Conservation (phyloP, 2,888 invertebrate species). For the Callimorpha dominula region DNA sequence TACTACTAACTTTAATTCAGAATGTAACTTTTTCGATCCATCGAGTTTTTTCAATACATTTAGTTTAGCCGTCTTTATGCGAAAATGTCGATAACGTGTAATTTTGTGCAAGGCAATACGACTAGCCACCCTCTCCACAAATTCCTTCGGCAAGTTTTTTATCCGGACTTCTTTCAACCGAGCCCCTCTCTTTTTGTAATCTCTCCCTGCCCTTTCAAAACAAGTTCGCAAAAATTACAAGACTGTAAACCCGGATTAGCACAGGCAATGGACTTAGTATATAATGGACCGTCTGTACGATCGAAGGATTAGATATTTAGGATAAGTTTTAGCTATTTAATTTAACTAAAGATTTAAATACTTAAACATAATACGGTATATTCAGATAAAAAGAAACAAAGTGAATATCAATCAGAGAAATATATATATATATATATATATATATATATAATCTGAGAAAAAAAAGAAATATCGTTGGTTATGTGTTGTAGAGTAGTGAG, state of each 20-base stretch:
- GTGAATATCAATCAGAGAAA: slow-evolving; percentile 68
- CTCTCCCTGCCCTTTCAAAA: slow-evolving; percentile 71
- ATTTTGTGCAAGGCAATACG: slow-evolving; percentile 42
- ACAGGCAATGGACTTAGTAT: slow-evolving; percentile 41
- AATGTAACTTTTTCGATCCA: slow-evolving; percentile 21
- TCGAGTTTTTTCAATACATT: slow-evolving; percentile 36
- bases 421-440: no score
- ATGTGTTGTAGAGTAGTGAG: slow-evolving; percentile 73
- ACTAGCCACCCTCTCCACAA: slow-evolving; percentile 47
- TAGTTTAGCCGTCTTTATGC: slow-evolving; percentile 39
- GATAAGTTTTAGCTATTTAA: not conserved
- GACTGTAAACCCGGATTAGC: slow-evolving; percentile 65
- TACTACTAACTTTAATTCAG: slow-evolving; percentile 16
- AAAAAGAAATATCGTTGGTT: slow-evolving; percentile 68
- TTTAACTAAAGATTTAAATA: not conserved
- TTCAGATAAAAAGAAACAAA: slow-evolving; percentile 30
- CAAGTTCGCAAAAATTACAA: slow-evolving; percentile 71
- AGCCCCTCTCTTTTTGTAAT: slow-evolving; percentile 70
- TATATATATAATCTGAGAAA: slow-evolving; percentile 73
- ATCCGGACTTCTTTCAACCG: slow-evolving; percentile 64
- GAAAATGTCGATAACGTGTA: slow-evolving; percentile 51
- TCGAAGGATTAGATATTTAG: slow-evolving; percentile 11
- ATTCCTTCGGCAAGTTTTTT: slow-evolving; percentile 57
- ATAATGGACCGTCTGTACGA: slow-evolving; percentile 29
- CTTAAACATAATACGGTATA: not conserved